Conservation (phyloP, 2,888 invertebrate genomes). For the Podabrus alpinus region DNA sequence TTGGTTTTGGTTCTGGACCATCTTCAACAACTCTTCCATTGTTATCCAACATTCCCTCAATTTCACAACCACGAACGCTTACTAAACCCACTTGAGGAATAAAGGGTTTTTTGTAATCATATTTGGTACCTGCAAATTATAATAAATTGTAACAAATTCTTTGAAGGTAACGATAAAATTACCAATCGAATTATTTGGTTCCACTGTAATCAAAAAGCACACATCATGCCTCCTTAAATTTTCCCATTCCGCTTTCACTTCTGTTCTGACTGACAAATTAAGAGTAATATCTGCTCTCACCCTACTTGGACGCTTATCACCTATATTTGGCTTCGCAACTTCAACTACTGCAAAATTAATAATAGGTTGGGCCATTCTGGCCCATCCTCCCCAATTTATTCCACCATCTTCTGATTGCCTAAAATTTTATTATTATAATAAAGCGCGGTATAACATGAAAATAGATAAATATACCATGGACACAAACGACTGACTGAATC, state of each 20-base stretch:
- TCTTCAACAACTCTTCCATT: conserved; percentile 97
- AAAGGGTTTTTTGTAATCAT: conserved; percentile 82
- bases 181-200: conserved; percentile 84
- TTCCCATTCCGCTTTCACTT: conserved; percentile 97
- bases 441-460: not conserved
- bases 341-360: conserved; percentile 92
- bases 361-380: conserved; percentile 96
- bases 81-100: conserved; percentile 90
- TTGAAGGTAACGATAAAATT: conserved; percentile 36
- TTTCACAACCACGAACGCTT: conserved; percentile 95
- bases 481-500: conserved; percentile 93
- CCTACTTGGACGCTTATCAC: conserved; percentile 92
- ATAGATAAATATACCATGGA: conserved; percentile 74
- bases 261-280: conserved; percentile 85
- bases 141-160: not conserved
- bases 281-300: conserved; percentile 95
- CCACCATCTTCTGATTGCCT: conserved; percentile 86
- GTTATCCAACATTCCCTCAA: conserved; percentile 96
- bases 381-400: conserved; percentile 96
- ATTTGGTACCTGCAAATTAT: conserved; percentile 68
- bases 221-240: conserved; percentile 96
- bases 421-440: conserved; percentile 22
- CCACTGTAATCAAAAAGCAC: conserved; percentile 91
- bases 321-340: conserved; percentile 87
- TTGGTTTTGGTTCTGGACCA: conserved; percentile 87